Conservation (phyloP, 1,140 invertebrate genomes). For the Cydia pomonella region DNA sequence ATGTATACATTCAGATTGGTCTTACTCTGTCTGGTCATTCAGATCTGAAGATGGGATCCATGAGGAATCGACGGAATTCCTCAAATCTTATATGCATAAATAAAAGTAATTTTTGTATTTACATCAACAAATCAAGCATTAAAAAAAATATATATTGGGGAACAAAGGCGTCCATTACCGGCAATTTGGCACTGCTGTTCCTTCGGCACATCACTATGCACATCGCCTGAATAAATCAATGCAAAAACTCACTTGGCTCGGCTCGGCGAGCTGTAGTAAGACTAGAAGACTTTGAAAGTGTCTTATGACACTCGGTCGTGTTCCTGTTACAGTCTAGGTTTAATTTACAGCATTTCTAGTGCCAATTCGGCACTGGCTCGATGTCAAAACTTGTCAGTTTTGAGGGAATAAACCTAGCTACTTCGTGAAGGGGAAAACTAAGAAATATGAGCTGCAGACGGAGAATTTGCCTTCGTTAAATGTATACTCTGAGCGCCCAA, state of each 20-base stretch:
- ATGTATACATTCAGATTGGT: too few relatives aligned
- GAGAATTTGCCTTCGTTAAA: background rate
- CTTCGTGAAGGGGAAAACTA: background rate
- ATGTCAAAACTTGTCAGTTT: slow-evolving; percentile 18
- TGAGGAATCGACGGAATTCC: too few relatives aligned
- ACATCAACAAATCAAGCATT: too few relatives aligned
- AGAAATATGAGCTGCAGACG: background rate
- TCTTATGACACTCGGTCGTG: slow-evolving; percentile 18
- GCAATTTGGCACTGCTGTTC: background rate
- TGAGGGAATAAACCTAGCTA: slow-evolving; percentile 16
- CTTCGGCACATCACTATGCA: background rate
- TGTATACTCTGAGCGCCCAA: too few relatives aligned
- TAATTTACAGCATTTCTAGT: slow-evolving; percentile 19
- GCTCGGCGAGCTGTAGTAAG: background rate
- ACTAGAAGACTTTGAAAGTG: slow-evolving; percentile 19
- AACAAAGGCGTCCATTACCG: background rate
- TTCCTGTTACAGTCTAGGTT: slow-evolving; percentile 11
- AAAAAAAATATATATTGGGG: too few relatives aligned
- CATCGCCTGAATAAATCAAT: slow-evolving; percentile 17
- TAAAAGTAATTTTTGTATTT: too few relatives aligned
- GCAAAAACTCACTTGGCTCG: slow-evolving; percentile 20
- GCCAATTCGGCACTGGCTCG: slow-evolving; percentile 12
- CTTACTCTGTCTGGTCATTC: too few relatives aligned
- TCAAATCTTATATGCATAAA: too few relatives aligned
- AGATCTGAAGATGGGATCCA: too few relatives aligned